Evolutionary conservation across 2,113 vertebrate species (phyloP).

Genomic region (Pandion haliaetus): DNA sequence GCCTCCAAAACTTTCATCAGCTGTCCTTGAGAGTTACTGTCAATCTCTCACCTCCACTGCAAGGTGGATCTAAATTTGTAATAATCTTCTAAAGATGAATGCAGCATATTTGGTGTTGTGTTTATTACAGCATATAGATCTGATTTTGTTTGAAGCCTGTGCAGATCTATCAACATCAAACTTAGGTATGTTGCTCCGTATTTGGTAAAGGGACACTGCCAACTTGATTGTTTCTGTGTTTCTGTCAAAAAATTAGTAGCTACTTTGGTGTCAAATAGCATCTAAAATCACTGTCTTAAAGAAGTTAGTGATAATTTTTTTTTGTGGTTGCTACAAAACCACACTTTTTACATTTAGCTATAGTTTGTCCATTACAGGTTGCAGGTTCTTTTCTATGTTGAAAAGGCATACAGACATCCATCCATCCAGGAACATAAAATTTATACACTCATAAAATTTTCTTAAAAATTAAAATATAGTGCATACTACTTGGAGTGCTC

Average conservation of each 20-base stretch:
- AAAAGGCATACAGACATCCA: not conserved
- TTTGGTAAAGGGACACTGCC: not conserved
- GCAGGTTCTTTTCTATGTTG: not conserved
- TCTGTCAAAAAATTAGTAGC: not conserved
- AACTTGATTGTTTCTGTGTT: not conserved
- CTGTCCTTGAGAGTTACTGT: too few relatives aligned
- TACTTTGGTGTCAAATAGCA: not conserved
- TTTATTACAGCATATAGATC: not conserved
- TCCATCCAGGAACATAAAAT: not conserved
- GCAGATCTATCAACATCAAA: not conserved
- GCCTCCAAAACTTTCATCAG: rapidly evolving
- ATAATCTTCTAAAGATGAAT: not conserved
- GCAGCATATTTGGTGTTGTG: not conserved
- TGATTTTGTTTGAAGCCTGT: not conserved
- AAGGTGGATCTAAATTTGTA: not conserved
- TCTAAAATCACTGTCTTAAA: not conserved
- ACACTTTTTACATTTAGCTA: not conserved
- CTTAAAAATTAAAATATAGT: not conserved
- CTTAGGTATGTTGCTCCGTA: not conserved
- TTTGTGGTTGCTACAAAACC: not conserved
- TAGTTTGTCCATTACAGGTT: not conserved
- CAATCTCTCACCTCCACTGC: not conserved
- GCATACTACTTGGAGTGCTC: not conserved
- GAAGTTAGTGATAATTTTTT: not conserved
- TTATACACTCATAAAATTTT: not conserved